Percentiles rank a stretch among this genome's conserved stretches.
phyloP scores from a whole-genome alignment of 1,140 invertebrate species.

The Eupristina koningsbergeri region DNA sequence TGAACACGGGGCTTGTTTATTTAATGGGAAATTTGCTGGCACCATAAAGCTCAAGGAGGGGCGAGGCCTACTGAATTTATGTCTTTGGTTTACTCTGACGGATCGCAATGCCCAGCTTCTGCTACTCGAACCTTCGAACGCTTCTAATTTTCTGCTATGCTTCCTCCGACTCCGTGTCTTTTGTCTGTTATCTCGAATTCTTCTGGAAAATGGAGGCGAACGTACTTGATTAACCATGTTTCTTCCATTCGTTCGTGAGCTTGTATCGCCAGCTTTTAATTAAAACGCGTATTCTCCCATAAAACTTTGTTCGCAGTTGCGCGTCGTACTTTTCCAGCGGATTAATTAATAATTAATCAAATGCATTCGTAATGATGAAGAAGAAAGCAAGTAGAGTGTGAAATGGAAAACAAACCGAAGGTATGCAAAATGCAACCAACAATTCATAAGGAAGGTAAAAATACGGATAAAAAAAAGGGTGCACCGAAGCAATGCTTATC shows the following conservation, averaged over 20 bases:
- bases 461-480: too few relatives aligned
- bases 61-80: conserved; percentile 74
- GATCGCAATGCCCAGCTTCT: conserved; percentile 68
- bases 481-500: too few relatives aligned
- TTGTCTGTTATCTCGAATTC: conserved; percentile 15
- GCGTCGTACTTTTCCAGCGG: not conserved
- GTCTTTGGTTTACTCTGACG: conserved; percentile 73
- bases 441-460: not conserved
- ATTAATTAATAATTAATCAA: too few relatives aligned
- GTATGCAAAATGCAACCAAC: too few relatives aligned
- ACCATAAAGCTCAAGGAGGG: conserved; percentile 69
- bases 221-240: not conserved
- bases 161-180: conserved; percentile 43
- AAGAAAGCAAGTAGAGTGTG: too few relatives aligned
- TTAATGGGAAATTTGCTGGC: conserved; percentile 73
- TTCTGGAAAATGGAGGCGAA: not conserved
- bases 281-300: not conserved
- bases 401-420: too few relatives aligned
- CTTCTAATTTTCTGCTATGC: conserved; percentile 27
- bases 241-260: not conserved
- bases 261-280: not conserved
- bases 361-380: too few relatives aligned
- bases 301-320: not conserved
- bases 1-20: conserved; percentile 73
- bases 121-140: conserved; percentile 44